These are phyloP conservation scores for Lucilia cuprina DNA, from an alignment of 1,140 invertebrate species.

Conservation along the genomic window DNA sequence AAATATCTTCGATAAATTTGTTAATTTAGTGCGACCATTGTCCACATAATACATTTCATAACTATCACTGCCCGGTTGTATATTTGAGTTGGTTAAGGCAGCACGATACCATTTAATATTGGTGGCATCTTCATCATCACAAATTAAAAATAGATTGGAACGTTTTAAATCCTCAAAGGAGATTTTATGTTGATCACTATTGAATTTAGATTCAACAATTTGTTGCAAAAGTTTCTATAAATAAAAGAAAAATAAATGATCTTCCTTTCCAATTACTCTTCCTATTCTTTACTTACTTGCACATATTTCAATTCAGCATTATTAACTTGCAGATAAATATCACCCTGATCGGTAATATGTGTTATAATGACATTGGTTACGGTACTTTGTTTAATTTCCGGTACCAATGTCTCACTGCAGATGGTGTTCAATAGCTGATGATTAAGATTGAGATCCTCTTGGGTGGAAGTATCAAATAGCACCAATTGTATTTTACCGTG, in stretches of 20 bases:
- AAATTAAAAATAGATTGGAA: conserved; percentile 54
- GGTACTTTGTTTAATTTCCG: conserved; percentile 48
- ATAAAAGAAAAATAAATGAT: background rate
- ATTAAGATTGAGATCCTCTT: conserved; percentile 57
- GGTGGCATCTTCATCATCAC: conserved; percentile 45
- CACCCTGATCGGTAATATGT: conserved; percentile 55
- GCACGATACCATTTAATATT: conserved; percentile 56
- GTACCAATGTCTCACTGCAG: conserved; percentile 47
- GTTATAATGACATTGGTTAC: conserved; percentile 53
- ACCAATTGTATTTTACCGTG: conserved; percentile 53
- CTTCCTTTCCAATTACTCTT: background rate
- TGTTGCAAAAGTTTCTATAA: conserved; percentile 45
- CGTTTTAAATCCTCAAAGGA: conserved; percentile 47
- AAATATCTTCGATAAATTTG: conserved; percentile 58
- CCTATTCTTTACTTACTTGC: conserved; percentile 35
- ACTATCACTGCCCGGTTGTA: conserved; percentile 47
- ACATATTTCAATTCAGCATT: conserved; percentile 54
- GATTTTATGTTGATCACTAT: conserved; percentile 49
- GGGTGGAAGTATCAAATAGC: conserved; percentile 57
- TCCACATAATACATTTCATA: conserved; percentile 58
- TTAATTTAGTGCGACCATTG: conserved; percentile 51
- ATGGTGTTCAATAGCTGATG: conserved; percentile 51
- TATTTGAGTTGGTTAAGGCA: conserved; percentile 33
- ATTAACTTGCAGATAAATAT: conserved; percentile 51
- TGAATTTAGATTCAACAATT: conserved; percentile 48